These are phyloP conservation scores for Orbicella faveolata DNA, from an alignment of 64 coral and sea anemone genomes.

Conservation along the genomic window DNA sequence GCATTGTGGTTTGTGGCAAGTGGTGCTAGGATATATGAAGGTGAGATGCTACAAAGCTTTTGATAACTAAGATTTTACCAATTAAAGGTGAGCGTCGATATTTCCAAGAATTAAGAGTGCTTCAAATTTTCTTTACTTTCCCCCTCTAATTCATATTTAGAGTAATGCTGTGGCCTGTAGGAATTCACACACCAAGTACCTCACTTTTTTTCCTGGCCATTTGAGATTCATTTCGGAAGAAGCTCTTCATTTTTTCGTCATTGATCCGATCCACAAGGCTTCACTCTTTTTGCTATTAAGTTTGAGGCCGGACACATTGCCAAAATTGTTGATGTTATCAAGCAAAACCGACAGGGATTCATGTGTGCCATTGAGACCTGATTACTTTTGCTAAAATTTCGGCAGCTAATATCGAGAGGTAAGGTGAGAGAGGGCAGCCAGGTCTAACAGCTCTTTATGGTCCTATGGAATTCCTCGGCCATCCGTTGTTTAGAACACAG, in stretches of 20 bases:
- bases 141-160: slow-evolving; percentile 11
- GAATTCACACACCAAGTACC: slow-evolving; percentile 31
- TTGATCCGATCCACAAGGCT: slow-evolving; percentile 25
- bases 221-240: slow-evolving; percentile 20
- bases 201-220: slow-evolving; percentile 20
- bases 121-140: slow-evolving; percentile 13
- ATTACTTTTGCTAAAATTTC: background rate
- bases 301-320: background rate
- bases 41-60: background rate
- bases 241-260: slow-evolving; percentile 1
- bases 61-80: background rate
- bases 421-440: background rate
- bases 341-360: background rate
- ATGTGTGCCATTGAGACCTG: background rate
- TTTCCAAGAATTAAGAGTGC: background rate
- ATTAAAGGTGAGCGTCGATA: background rate
- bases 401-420: background rate
- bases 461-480: background rate
- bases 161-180: slow-evolving; percentile 1
- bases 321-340: background rate
- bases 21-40: slow-evolving; percentile 28
- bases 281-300: slow-evolving; percentile 16
- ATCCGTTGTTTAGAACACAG: background rate
- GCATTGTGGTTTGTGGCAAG: background rate
- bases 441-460: background rate